Evolutionary conservation across 64 coral and sea anemone species (phyloP).

Genomic region (Actinia tenebrosa): DNA sequence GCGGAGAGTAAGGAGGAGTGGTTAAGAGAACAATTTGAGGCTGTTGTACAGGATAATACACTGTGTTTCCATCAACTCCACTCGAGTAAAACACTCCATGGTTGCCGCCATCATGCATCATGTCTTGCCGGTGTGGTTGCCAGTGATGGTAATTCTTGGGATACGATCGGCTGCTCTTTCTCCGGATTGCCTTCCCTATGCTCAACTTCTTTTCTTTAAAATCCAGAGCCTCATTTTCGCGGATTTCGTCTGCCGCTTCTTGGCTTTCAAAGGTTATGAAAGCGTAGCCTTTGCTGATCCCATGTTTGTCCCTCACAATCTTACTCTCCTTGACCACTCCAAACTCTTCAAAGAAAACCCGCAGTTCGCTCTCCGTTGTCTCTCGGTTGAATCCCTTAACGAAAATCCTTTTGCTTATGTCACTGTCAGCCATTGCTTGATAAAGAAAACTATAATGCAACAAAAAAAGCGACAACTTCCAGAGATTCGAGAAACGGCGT

Average conservation of each 20-base stretch:
- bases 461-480: slow-evolving; percentile 12
- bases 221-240: slow-evolving; percentile 68
- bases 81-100: slow-evolving; percentile 56
- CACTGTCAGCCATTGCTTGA: slow-evolving; percentile 70
- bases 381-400: slow-evolving; percentile 94
- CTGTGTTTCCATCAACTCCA: slow-evolving; percentile 50
- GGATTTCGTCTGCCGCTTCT: slow-evolving; percentile 73
- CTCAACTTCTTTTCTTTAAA: slow-evolving; percentile 89
- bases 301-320: slow-evolving; percentile 89
- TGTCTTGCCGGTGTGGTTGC: slow-evolving; percentile 32
- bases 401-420: slow-evolving; percentile 95
- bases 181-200: slow-evolving; percentile 75
- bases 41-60: slow-evolving; percentile 68
- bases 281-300: slow-evolving; percentile 84
- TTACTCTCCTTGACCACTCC: slow-evolving; percentile 87
- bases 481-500: slow-evolving; percentile 1
- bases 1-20: slow-evolving; percentile 63
- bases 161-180: slow-evolving; percentile 73
- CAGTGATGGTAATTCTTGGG: slow-evolving; percentile 60
- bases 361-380: slow-evolving; percentile 92
- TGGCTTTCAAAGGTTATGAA: slow-evolving; percentile 98
- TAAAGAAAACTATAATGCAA: not conserved
- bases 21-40: slow-evolving; percentile 78
- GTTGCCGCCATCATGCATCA: slow-evolving; percentile 41
- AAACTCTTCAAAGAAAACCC: slow-evolving; percentile 87